Evolutionary conservation across 2,113 vertebrate genomes (phyloP).

Genomic region (Anthoscopus minutus): DNA sequence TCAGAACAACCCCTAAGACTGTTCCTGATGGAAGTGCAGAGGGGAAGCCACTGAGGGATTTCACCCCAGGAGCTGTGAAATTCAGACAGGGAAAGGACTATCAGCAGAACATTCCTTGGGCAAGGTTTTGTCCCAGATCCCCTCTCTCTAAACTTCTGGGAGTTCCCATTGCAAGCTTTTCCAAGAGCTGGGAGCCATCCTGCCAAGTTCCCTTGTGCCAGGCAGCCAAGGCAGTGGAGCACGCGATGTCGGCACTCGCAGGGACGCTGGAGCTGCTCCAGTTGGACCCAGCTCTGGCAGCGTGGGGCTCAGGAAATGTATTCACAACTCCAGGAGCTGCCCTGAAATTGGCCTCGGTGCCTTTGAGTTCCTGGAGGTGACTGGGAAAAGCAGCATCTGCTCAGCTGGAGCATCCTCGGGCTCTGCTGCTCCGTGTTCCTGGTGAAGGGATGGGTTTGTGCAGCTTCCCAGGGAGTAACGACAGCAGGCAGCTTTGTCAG

Average conservation of each 20-base stretch:
- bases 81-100: neutral
- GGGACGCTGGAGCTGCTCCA: neutral
- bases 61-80: neutral
- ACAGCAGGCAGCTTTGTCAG: neutral
- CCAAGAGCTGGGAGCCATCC: neutral
- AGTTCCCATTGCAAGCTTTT: neutral
- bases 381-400: neutral
- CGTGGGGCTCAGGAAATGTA: rapidly evolving
- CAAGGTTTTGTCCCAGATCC: neutral
- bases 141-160: neutral
- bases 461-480: neutral
- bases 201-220: neutral
- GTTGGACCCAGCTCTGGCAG: neutral
- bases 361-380: neutral
- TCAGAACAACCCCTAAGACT: neutral
- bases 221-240: neutral
- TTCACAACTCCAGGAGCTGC: neutral
- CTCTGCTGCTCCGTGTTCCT: rapidly evolving
- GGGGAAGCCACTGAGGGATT: neutral
- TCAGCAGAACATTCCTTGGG: neutral
- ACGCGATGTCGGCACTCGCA: rapidly evolving
- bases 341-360: neutral
- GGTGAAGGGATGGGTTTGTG: neutral
- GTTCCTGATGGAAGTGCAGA: neutral
- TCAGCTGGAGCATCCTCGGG: neutral